A percentile compares a stretch with the other conserved stretches of the same genome.
Evolutionary conservation across 2,888 invertebrate genomes (phyloP).

Genomic region (Thereva unica): DNA sequence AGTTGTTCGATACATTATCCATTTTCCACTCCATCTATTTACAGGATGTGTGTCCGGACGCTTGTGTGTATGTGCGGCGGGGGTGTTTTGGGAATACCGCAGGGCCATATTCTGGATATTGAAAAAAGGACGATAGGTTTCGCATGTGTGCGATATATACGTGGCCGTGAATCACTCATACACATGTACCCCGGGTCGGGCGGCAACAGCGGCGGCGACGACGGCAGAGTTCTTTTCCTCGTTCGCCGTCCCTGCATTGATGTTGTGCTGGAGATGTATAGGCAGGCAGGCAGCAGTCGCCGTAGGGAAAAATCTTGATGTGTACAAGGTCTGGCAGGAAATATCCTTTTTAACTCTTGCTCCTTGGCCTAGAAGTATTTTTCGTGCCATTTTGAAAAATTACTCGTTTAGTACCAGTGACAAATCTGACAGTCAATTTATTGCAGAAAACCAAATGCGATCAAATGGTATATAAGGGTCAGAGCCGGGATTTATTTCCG

Average conservation of each 20-base stretch:
- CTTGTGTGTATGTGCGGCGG: slow-evolving; percentile 34
- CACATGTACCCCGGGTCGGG: slow-evolving; percentile 40
- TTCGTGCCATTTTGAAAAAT: slow-evolving; percentile 37
- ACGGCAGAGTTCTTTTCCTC: slow-evolving; percentile 7
- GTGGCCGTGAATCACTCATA: slow-evolving; percentile 32
- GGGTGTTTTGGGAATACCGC: slow-evolving; percentile 35
- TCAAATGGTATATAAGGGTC: slow-evolving; percentile 28
- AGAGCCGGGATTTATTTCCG: slow-evolving; percentile 23
- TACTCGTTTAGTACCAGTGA: slow-evolving; percentile 38
- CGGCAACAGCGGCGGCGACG: slow-evolving; percentile 36
- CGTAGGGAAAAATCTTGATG: slow-evolving; percentile 19
- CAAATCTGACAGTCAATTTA: slow-evolving; percentile 40
- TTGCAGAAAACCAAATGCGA: slow-evolving; percentile 32
- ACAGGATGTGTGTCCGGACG: slow-evolving; percentile 40
- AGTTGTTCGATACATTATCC: slow-evolving; percentile 45
- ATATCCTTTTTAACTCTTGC: slow-evolving; percentile 30
- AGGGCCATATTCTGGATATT: slow-evolving; percentile 8
- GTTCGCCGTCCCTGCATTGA: no score
- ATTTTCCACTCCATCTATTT: slow-evolving; percentile 45
- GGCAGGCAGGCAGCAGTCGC: slow-evolving; percentile 4
- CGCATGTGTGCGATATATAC: neutral
- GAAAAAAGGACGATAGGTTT: slow-evolving; percentile 29
- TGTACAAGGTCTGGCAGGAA: slow-evolving; percentile 13
- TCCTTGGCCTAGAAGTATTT: slow-evolving; percentile 27
- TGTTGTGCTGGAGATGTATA: neutral